Evolutionary conservation across 2,113 vertebrate species (phyloP).

Genomic region (Gorsachius goisagi): DNA sequence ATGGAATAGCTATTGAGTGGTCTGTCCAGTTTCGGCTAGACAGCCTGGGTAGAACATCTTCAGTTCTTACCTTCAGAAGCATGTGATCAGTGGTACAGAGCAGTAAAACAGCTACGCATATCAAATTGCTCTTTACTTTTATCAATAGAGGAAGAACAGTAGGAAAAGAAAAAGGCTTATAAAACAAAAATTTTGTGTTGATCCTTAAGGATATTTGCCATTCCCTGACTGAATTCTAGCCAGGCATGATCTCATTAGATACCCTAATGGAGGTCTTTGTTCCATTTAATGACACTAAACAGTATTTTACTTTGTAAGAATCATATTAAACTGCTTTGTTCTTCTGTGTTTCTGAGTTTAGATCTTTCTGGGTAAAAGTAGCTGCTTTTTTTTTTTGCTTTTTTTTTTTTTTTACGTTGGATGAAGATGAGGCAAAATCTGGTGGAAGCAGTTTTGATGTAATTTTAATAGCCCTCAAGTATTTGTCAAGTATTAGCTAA

Average conservation of each 20-base stretch:
- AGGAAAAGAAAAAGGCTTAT: neutral
- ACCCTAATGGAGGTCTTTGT: constrained; percentile 12
- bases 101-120: neutral
- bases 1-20: neutral
- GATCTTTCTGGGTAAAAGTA: neutral
- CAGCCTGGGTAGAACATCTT: neutral
- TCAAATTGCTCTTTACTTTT: constrained; percentile 4
- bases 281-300: neutral
- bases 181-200: neutral
- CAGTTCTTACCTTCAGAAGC: neutral
- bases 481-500: constrained; percentile 55
- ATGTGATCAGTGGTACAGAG: neutral
- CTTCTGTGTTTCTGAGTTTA: neutral
- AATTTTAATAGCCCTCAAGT: constrained; percentile 46
- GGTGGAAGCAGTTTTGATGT: constrained; percentile 21
- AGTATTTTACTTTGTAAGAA: neutral
- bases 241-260: constrained; percentile 30
- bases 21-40: neutral
- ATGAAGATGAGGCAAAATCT: constrained; percentile 38
- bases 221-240: neutral
- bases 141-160: neutral
- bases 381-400: neutral
- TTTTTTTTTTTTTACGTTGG: neutral
- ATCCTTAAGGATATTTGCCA: neutral
- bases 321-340: neutral